Conservation (phyloP, 1,140 invertebrate genomes). For the Meteorus sp. region DNA sequence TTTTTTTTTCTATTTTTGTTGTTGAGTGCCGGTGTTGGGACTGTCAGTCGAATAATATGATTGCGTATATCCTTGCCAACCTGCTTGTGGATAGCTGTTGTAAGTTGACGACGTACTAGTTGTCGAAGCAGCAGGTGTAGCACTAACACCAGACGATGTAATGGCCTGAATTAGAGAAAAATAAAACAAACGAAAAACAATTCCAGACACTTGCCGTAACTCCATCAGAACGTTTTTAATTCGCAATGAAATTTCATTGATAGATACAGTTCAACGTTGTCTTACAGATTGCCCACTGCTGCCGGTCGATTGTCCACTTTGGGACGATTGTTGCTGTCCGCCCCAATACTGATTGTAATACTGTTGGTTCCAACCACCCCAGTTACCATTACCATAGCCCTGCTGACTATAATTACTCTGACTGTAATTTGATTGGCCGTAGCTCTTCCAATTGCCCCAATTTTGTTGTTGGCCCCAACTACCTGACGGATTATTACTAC, state of each 20-base stretch:
- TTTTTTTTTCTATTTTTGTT: slow-evolving; percentile 32
- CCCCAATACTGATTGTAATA: slow-evolving; percentile 58
- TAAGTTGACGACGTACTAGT: slow-evolving; percentile 31
- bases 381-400: slow-evolving; percentile 54
- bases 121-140: slow-evolving; percentile 30
- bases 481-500: slow-evolving; percentile 35
- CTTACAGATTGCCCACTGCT: slow-evolving; percentile 49
- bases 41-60: slow-evolving; percentile 29
- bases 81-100: slow-evolving; percentile 34
- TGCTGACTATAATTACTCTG: slow-evolving; percentile 37
- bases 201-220: slow-evolving; percentile 16
- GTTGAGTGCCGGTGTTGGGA: slow-evolving; percentile 31
- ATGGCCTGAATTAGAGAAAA: slow-evolving; percentile 33
- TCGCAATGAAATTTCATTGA: background rate
- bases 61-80: slow-evolving; percentile 35
- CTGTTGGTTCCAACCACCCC: slow-evolving; percentile 52
- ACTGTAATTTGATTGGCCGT: slow-evolving; percentile 41
- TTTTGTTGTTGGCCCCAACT: slow-evolving; percentile 39
- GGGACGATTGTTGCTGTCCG: slow-evolving; percentile 40
- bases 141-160: slow-evolving; percentile 29
- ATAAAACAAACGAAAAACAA: slow-evolving; percentile 5
- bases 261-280: slow-evolving; percentile 46
- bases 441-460: slow-evolving; percentile 51
- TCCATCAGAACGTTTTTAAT: background rate
- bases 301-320: slow-evolving; percentile 36